Base-by-base conservation (phyloP, 2,888 invertebrate genomes). In the Hoplodrina blanda region DNA sequence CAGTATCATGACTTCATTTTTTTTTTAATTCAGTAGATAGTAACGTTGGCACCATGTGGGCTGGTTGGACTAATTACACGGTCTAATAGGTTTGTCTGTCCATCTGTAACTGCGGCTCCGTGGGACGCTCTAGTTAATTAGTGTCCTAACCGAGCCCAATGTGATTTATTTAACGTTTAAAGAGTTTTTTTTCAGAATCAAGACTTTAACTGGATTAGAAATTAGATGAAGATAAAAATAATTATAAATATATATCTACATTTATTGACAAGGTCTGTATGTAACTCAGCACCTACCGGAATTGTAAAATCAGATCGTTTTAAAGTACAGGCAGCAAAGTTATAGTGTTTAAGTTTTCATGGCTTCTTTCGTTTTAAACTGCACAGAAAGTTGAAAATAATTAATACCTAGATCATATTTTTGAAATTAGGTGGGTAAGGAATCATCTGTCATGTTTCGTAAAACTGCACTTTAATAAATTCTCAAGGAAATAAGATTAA, bases 31-130 rank as follows among this genome's bases (percentile, higher is more conserved):
- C 46, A 62, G 68, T 65, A 8, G 10, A 19, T 70, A 64, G 56
- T 77, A 83, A 70, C 78, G 65, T 80, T 79, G 74, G 81, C 81
- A 80, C 80, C 84, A 85, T 87, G 86, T 85, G 86, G 87, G 81
- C 85, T 87, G 88, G 91, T 90, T 90, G 89, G 91, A 93, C 94
- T 95, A 95, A 95, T 95, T 95, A 95, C 92, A 94, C 93, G 94
- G 91, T 93, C 91, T 92, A 92, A 92, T 93, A 91, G 93, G 91
- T 91, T 91, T 93, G 93, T 90, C 92, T 92, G 92, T 91, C 93
- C 93, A 92, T 94, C 94, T 95, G 95, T 94, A 92, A 95, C 94
- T 91, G 94, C 90, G 92, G 93, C 91, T 88, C 88, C 88, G 88
- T 88, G 92, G 91, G 90, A 91, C 91, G 89, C 87, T 89, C 89